Evolutionary conservation across 64 coral and sea anemone species (phyloP).

Genomic region (Pocillopora damicornis): DNA sequence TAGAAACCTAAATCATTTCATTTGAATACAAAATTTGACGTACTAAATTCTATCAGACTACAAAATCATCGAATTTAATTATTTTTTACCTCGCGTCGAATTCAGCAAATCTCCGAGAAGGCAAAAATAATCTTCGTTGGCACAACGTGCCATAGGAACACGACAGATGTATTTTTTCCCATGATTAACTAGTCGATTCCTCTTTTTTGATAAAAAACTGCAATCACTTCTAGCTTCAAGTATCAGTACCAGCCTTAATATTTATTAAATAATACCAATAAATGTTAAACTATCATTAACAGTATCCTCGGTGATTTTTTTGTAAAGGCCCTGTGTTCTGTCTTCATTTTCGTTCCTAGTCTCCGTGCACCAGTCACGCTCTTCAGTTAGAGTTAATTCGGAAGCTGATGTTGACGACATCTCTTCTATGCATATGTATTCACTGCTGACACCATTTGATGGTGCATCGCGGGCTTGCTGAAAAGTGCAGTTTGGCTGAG

Average conservation of each 20-base stretch:
- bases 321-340: slow-evolving; percentile 5
- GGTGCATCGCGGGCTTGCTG: background rate
- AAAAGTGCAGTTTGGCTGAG: slow-evolving; percentile 24
- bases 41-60: too few species aligned
- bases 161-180: too few species aligned
- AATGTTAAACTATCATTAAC: slow-evolving; percentile 74
- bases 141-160: too few species aligned
- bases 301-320: background rate
- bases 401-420: slow-evolving; percentile 65
- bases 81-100: too few species aligned
- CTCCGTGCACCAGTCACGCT: background rate
- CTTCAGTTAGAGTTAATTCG: slow-evolving; percentile 21
- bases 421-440: slow-evolving; percentile 62
- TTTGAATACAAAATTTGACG: too few species aligned
- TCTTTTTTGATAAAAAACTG: background rate
- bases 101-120: too few species aligned
- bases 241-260: background rate
- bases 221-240: background rate
- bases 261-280: slow-evolving; percentile 82
- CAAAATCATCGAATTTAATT: too few species aligned
- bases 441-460: slow-evolving; percentile 18
- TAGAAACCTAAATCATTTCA: too few species aligned
- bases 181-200: too few species aligned
- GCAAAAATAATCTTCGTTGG: too few species aligned
- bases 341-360: background rate